phyloP scores from a whole-genome alignment of 2,797 vertebrate genomes.

The Thripadectes ignobilis region DNA sequence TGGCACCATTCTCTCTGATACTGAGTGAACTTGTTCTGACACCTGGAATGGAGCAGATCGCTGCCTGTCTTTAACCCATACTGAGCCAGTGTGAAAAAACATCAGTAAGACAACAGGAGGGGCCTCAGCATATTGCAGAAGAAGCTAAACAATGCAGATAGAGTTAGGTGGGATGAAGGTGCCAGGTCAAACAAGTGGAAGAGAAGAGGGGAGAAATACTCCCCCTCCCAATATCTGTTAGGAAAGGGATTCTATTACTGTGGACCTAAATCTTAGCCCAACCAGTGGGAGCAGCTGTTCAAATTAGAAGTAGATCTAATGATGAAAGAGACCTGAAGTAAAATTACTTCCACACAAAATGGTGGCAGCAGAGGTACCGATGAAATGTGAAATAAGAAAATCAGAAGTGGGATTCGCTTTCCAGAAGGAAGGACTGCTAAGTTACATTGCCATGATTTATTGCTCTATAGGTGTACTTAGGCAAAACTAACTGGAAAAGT shows the following conservation, averaged over 20 bases:
- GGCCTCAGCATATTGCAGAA: not conserved
- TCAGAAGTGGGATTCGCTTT: not conserved
- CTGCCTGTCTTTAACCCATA: not conserved
- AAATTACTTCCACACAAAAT: not conserved
- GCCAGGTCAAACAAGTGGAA: not conserved
- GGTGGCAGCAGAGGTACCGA: not conserved
- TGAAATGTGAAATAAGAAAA: not conserved
- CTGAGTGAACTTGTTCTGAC: not conserved
- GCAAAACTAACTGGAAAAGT: not conserved
- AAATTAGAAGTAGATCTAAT: not conserved
- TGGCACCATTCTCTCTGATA: not conserved
- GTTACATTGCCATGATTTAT: not conserved
- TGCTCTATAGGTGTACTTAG: not conserved
- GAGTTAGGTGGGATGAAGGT: not conserved
- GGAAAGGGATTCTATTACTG: not conserved
- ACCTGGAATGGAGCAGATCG: fast-evolving
- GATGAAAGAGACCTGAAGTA: not conserved
- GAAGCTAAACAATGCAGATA: not conserved
- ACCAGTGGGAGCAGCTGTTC: not conserved
- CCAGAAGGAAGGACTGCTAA: not conserved
- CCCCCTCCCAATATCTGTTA: not conserved
- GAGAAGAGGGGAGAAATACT: not conserved
- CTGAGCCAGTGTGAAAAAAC: not conserved
- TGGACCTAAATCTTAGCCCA: not conserved
- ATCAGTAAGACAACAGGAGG: not conserved